A percentile compares a stretch with the other conserved stretches of the same genome.
These are phyloP conservation scores for Cinara cedri DNA, from an alignment of 2,888 invertebrate species.

Conservation along the genomic window DNA sequence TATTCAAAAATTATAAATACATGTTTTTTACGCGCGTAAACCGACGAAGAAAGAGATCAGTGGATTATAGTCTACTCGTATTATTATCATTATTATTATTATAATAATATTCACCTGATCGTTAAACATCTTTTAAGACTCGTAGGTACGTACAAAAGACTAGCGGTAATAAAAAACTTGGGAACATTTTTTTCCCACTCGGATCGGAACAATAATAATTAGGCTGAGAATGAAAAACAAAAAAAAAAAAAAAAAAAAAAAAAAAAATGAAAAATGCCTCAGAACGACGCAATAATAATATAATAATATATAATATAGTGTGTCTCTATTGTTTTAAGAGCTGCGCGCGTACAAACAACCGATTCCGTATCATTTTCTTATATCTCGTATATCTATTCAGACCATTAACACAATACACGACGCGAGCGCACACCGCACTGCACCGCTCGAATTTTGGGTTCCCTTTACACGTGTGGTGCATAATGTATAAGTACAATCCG, in stretches of 20 bases:
- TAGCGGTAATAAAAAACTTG: not conserved
- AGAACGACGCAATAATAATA: slow-evolving; percentile 1
- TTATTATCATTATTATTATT: slow-evolving; percentile 13
- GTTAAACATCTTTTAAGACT: slow-evolving; percentile 7
- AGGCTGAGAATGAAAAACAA: slow-evolving; percentile 1
- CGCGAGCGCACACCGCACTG: not conserved
- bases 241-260: slow-evolving; percentile 6
- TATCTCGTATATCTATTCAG: slow-evolving; percentile 41
- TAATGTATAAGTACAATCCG: not conserved
- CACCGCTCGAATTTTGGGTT: slow-evolving; percentile 20
- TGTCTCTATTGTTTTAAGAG: slow-evolving; percentile 38
- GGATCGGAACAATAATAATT: slow-evolving; percentile 40
- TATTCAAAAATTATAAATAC: no score
- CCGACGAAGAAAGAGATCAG: no score
- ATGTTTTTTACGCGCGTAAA: no score
- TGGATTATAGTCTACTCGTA: no score
- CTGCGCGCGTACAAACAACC: slow-evolving; percentile 31
- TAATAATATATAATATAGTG: slow-evolving; percentile 1
- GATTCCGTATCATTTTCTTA: slow-evolving; percentile 48
- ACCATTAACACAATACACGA: slow-evolving; percentile 22
- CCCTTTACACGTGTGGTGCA: not conserved
- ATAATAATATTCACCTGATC: slow-evolving; percentile 19
- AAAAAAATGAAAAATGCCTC: not conserved
- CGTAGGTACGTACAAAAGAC: slow-evolving; percentile 33
- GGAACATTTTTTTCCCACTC: slow-evolving; percentile 2